Evolutionary conservation across 2,113 vertebrate species (phyloP).

Genomic region (Thunnus maccoyii): DNA sequence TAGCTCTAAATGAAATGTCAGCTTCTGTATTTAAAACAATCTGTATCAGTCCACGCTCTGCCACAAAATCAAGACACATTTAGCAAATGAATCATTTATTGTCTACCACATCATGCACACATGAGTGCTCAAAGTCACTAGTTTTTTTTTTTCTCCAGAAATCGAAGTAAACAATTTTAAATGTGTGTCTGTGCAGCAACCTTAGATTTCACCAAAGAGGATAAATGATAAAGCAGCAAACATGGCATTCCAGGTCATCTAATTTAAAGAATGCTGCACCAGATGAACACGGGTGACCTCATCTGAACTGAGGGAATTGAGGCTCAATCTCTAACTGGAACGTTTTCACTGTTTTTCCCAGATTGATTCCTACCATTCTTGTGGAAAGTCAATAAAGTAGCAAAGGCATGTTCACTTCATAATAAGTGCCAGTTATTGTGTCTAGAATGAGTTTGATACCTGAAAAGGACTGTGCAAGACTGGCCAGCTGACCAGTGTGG

Average conservation of each 20-base stretch:
- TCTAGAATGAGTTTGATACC: too few species aligned
- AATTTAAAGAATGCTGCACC: slow-evolving; percentile 48
- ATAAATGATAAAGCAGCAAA: slow-evolving; percentile 43
- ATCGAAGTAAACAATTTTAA: slow-evolving; percentile 25
- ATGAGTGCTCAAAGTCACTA: slow-evolving; percentile 21
- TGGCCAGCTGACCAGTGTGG: too few species aligned
- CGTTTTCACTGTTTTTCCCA: slow-evolving; percentile 10
- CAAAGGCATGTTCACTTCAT: neutral
- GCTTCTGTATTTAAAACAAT: slow-evolving; percentile 33
- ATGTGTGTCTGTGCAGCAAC: neutral
- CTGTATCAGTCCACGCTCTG: slow-evolving; percentile 14
- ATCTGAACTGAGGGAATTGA: slow-evolving; percentile 22
- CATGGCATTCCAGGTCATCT: slow-evolving; percentile 45
- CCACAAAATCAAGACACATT: slow-evolving; percentile 43
- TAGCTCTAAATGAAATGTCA: slow-evolving; percentile 57
- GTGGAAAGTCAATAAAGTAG: neutral
- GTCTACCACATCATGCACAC: slow-evolving; percentile 16
- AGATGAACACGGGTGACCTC: slow-evolving; percentile 41
- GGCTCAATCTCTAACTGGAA: slow-evolving; percentile 10
- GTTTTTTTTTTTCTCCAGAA: slow-evolving; percentile 4
- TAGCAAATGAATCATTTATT: slow-evolving; percentile 38
- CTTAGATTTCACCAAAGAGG: slow-evolving; percentile 36
- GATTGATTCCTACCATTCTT: neutral
- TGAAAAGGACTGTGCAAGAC: too few species aligned
- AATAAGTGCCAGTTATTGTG: too few species aligned